Percentiles rank a stretch among this genome's conserved stretches.
Conservation (phyloP, 2,888 invertebrate genomes). For the Oligia latruncula region DNA sequence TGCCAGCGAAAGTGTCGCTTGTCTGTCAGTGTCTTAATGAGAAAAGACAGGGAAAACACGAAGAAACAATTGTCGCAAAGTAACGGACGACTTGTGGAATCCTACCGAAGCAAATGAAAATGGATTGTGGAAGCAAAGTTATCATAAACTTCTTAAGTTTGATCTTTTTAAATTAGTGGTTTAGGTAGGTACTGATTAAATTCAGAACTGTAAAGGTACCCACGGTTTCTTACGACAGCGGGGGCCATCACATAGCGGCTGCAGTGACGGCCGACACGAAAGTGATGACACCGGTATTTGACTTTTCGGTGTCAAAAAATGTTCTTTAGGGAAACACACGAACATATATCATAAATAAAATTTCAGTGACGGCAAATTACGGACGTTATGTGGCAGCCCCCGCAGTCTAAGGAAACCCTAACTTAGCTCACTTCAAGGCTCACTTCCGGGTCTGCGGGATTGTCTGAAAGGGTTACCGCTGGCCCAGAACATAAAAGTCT, state of each 20-base stretch:
- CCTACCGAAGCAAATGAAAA: background rate
- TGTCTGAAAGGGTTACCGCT: no score
- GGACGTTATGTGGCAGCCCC: no score
- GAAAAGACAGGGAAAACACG: background rate
- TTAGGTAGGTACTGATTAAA: background rate
- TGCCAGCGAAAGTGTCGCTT: constrained; percentile 2
- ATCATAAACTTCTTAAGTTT: background rate
- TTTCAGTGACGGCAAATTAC: no score
- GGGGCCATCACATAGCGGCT: background rate
- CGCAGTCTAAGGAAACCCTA: no score
- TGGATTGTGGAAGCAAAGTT: background rate
- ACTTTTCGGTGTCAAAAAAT: background rate
- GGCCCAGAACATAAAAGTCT: no score
- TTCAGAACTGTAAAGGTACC: background rate
- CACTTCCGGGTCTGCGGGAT: no score
- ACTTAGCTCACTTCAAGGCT: no score
- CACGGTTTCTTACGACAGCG: background rate
- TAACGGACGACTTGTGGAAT: background rate
- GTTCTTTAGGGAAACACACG: no score
- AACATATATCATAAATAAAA: no score
- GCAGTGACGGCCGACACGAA: background rate
- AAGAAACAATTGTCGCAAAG: background rate
- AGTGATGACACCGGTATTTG: background rate
- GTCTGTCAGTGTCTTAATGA: constrained; percentile 34
- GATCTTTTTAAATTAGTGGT: background rate